Evolutionary conservation across 1,140 invertebrate species (phyloP), one percentile per base, ranked within the genome.

Genomic region (Euglossa dilemma): DNA sequence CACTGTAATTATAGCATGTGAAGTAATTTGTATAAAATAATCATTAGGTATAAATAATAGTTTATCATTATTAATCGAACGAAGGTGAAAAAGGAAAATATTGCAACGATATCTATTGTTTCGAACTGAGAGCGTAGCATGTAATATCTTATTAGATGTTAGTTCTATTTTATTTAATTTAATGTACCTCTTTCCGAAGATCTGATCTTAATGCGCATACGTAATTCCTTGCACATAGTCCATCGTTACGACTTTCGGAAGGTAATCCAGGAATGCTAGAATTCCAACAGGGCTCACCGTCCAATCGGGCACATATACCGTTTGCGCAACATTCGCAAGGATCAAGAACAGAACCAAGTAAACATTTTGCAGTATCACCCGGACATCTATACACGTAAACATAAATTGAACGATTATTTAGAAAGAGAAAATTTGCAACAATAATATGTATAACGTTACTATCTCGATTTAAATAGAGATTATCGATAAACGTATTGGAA

Each of bases 251-350:
- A 14, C 18, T 18, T 66, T 11, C 23, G 18, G 20, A 43, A 3
- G 64, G 28, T 20, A 66, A 66, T 43, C 64, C 64, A 43, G 64
- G 64, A 20, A 66, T 66, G 23, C 36, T 66, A 23, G 64, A 66
- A 43, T 66, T 66, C 64, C 64, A 66, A 66, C 64, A 66, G 20
- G 64, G 18, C 23, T 66, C 64, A 20, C 64, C 64, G 12, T 43
- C 64, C 36, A 66, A 66, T 36, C 64, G 64, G 23, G 64, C 64
- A 28, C 64, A 66, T 43, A 66, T 23, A 14, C 64, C 64, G 8
- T 43, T 66, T 12, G 36, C 16, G 36, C 64, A 66, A 66, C 64
- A 66, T 66, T 66, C 20, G 36, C 64, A 66, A 12, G 36, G 64
- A 12, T 66, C 64, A 12, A 45, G 11, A 7, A 45, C 64, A 25